Percentiles rank a stretch among this genome's conserved stretches.
phyloP scores from a whole-genome alignment of 2,888 invertebrate species.

The Cyrtodaria siliqua region DNA sequence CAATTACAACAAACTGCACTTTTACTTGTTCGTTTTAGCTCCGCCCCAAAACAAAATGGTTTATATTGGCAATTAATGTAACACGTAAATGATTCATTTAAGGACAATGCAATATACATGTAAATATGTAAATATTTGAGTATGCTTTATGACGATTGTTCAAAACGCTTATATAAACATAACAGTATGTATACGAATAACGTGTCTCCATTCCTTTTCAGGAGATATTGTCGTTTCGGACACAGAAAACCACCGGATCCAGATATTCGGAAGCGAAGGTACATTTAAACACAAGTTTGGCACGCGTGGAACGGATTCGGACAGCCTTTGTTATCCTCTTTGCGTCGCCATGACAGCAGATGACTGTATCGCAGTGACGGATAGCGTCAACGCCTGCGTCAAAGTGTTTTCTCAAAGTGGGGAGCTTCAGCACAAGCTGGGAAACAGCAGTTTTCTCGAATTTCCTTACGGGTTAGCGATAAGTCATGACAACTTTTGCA shows the following conservation, averaged over 20 bases:
- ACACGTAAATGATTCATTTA: no score
- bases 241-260: slow-evolving; percentile 83
- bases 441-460: slow-evolving; percentile 74
- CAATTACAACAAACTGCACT: no score
- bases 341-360: slow-evolving; percentile 80
- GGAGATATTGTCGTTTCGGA: slow-evolving; percentile 82
- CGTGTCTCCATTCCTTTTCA: slow-evolving; percentile 69
- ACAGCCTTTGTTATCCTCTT: slow-evolving; percentile 81
- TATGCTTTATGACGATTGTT: no score
- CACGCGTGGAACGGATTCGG: slow-evolving; percentile 72
- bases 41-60: no score
- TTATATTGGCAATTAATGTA: no score
- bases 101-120: no score
- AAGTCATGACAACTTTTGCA: slow-evolving; percentile 72
- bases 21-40: no score
- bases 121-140: no score
- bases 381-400: slow-evolving; percentile 82
- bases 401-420: slow-evolving; percentile 80
- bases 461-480: slow-evolving; percentile 81
- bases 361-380: slow-evolving; percentile 80
- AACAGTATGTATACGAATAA: no score
- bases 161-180: no score
- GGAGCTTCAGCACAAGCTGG: slow-evolving; percentile 70
- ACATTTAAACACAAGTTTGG: slow-evolving; percentile 80
- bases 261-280: slow-evolving; percentile 81